phyloP scores from a whole-genome alignment of 2,888 invertebrate genomes.

The Eupithecia subumbrata region DNA sequence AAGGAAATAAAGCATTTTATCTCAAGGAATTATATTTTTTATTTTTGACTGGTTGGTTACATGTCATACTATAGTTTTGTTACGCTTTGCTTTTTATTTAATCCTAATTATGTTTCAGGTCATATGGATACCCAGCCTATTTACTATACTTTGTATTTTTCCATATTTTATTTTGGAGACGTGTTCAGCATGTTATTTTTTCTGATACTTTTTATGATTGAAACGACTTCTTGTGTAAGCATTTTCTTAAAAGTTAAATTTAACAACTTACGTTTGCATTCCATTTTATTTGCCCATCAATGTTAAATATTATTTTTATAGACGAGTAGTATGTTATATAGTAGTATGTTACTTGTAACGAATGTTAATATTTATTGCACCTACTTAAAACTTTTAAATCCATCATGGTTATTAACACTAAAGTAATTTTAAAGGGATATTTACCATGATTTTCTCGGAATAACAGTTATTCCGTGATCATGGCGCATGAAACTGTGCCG shows the following conservation, averaged over 20 bases:
- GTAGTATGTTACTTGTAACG: no score
- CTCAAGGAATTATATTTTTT: neutral
- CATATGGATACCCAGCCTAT: neutral
- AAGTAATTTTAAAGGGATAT: no score
- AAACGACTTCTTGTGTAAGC: neutral
- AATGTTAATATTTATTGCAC: no score
- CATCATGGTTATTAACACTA: no score
- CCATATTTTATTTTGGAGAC: constrained; percentile 10
- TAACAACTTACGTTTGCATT: neutral
- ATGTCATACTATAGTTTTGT: neutral
- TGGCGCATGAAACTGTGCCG: no score
- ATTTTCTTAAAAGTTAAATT: neutral
- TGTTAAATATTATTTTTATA: no score
- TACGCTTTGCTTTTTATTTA: neutral
- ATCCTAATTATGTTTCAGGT: neutral
- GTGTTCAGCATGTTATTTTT: neutral
- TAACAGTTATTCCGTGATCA: no score
- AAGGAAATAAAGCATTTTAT: no score
- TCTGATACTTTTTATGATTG: neutral
- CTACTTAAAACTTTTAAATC: no score
- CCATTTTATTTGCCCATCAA: neutral
- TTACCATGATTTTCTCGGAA: no score
- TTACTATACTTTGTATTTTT: constrained; percentile 39
- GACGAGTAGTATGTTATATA: no score
- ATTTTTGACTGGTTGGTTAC: neutral